phyloP scores from a whole-genome alignment of 2,113 vertebrate species.

The Cynoglossus semilaevis region DNA sequence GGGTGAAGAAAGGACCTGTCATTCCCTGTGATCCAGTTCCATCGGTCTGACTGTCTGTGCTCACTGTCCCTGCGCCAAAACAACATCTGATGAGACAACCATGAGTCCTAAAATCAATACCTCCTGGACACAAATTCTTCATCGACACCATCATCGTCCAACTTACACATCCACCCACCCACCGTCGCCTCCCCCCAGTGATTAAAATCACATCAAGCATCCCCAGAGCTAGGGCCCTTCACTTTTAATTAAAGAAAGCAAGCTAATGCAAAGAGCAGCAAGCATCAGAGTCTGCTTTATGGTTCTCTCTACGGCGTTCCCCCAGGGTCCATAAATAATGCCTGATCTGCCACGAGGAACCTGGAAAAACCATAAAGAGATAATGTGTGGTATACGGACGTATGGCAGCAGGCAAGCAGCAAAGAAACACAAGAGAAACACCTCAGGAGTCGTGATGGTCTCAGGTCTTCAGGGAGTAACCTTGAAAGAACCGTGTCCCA shows the following conservation, averaged over 20 bases:
- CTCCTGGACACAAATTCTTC: slow-evolving; percentile 32
- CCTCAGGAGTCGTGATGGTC: slow-evolving; percentile 22
- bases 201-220: slow-evolving; percentile 17
- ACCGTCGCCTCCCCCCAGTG: slow-evolving; percentile 10
- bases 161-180: not conserved
- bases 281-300: slow-evolving; percentile 39
- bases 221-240: slow-evolving; percentile 16
- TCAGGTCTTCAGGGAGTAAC: slow-evolving; percentile 43
- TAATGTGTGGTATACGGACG: slow-evolving; percentile 40
- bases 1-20: too few relatives aligned
- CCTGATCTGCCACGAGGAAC: slow-evolving; percentile 52
- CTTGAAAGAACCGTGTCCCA: slow-evolving; percentile 46
- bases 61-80: slow-evolving; percentile 16
- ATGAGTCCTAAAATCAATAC: slow-evolving; percentile 49
- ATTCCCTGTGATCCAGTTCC: too few relatives aligned
- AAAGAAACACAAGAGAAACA: slow-evolving; percentile 37
- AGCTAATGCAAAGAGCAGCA: slow-evolving; percentile 43
- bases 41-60: not conserved
- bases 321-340: slow-evolving; percentile 64
- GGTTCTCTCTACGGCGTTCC: slow-evolving; percentile 37
- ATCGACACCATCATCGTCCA: slow-evolving; percentile 27
- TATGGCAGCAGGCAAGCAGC: slow-evolving; percentile 28
- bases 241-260: slow-evolving; percentile 59
- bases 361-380: slow-evolving; percentile 63
- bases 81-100: slow-evolving; percentile 19